Base-by-base conservation (phyloP, 2,797 vertebrate species). In the Brachymystax lenok region DNA sequence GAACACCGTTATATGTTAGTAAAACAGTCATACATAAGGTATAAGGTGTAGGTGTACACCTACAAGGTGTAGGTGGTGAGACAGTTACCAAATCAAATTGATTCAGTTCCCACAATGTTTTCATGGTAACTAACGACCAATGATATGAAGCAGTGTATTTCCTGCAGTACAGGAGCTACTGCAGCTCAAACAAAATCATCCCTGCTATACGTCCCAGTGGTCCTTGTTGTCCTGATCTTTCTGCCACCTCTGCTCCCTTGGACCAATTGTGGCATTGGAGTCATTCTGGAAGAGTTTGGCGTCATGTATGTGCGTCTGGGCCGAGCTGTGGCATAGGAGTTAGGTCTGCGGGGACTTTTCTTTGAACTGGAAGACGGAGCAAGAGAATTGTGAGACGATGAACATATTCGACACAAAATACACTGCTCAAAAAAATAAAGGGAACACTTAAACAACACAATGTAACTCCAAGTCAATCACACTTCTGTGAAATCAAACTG, bases 111-210 rank as follows among this genome's bases (percentile, higher is more conserved):
- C 3, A 54, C 52, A 54, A 19, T 54, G 52, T 14, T 19, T 54
- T 16, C 52, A 64, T 27, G 21, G 61, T 27, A 27, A 13, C 54
- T n/a, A 24, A 27, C 63, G 27, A 67, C 13, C 28, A 28, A 16
- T 33, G 5, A 30, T 5, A 67, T 67, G 64, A 67, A 17, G 59
- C 17, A 66, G 8, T 13, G 64, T 67, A 5, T 67, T 30, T 46
- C 19, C 35, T 64, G 24, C 61, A 3, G 10, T 5, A 64, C 24
- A 24, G 61, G 10, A 35, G 33, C 33, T 40, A 69, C 8, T n/a
- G 19, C 21, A 16, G 61, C 52, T 92, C 84, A 94, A 69, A 94
- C 90, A 4, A 93, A 93, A 46, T 87, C 93, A 74, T 94, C 92
- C 63, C 85, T 85, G 76, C 81, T 82, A 67, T 81, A 81, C 16